Evolutionary conservation across 1,140 invertebrate genomes (phyloP), one percentile per base, ranked within the genome.

Genomic region (Scylla paramamosain): DNA sequence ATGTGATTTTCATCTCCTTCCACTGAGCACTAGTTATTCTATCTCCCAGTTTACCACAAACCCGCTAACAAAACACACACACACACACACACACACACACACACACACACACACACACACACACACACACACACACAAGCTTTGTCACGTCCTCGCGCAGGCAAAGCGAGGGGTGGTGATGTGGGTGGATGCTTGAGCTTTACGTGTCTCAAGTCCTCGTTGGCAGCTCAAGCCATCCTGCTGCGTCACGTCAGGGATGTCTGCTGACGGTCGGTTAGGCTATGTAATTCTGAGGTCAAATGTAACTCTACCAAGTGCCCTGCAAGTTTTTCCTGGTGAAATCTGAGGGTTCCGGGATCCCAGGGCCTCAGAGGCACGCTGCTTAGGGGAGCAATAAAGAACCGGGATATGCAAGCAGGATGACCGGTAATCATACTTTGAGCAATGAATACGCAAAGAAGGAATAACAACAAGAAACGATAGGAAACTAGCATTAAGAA

Each of bases 31-130:
- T 77, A 25, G 67, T n/a, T 77, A 77, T n/a, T 25, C 67, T 20
- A n/a, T 25, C 67, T 3, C n/a, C n/a, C 4, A n/a, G 20, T n/a
- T 8, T 7, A 77, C n/a, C 67, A n/a, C 67, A n/a, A 77, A 77
- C 67, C 67, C 67, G 67, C 67, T 77, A 77, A n/a, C 20, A 25
- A 77, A 2, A 59, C 52, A 59, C 52, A 59, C 52, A 59, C 12
- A 59, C 52, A 59, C 52, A 59, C 52, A 59, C 52, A 59, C 52
- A 59, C 52, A 59, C 52, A 59, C 52, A 59, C 12, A 59, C 52
- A 59, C 52, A 59, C 52, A 77, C 67, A 77, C 67, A 77, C 67
- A 77, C 67, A 77, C 67, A 77, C 67, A 77, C 67, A 77, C 67
- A 77, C 67, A 77, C 67, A 77, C 67, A 77, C 67, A 77, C 67